Percentiles rank a stretch among this genome's conserved stretches.
Evolutionary conservation across 2,113 vertebrate genomes (phyloP).

Genomic region (Apus apus): DNA sequence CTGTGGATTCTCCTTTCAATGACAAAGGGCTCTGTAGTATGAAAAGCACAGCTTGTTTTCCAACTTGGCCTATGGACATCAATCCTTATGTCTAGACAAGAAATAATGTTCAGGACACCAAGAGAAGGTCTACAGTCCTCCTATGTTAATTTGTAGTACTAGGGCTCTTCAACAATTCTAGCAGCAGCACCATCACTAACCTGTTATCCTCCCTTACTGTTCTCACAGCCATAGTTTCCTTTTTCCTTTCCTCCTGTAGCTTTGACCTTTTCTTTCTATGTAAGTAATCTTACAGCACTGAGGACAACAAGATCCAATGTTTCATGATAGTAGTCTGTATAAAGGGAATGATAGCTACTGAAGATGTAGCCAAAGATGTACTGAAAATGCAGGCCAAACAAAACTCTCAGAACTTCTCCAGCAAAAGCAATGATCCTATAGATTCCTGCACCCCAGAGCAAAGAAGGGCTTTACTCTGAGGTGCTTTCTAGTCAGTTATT

Average conservation of each 20-base stretch:
- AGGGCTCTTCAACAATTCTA: background rate
- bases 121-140: background rate
- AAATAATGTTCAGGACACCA: background rate
- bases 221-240: background rate
- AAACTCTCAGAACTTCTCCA: background rate
- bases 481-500: background rate
- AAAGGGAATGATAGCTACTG: background rate
- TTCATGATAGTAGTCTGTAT: background rate
- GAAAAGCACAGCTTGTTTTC: background rate
- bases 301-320: background rate
- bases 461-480: background rate
- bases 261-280: background rate
- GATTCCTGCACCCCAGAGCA: background rate
- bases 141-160: background rate
- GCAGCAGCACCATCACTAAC: background rate
- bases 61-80: accelerated
- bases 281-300: background rate
- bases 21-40: background rate
- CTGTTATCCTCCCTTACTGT: background rate
- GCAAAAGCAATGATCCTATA: background rate
- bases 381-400: background rate
- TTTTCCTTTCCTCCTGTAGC: background rate
- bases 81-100: accelerated
- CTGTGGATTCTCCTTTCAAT: background rate
- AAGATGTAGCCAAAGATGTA: background rate